phyloP scores from a whole-genome alignment of 2,888 invertebrate genomes.

The Eupsilia transversa region DNA sequence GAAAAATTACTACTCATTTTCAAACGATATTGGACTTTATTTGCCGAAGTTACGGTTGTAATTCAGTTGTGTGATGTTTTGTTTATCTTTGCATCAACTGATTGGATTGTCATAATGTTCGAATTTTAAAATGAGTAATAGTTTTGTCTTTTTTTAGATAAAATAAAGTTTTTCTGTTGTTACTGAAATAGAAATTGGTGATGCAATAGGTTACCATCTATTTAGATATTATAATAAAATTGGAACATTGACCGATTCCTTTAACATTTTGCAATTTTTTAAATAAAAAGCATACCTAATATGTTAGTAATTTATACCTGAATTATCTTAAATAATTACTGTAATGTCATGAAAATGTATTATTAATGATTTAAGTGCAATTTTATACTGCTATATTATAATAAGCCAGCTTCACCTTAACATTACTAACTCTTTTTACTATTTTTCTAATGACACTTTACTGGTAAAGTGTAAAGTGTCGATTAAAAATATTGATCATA shows the following conservation, averaged over 20 bases:
- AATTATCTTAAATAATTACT: background rate
- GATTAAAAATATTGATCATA: constrained; percentile 2
- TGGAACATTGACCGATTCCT: background rate
- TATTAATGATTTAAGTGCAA: background rate
- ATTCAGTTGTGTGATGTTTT: constrained; percentile 29
- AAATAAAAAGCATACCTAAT: background rate
- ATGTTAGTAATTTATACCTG: background rate
- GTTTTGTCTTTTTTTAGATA: constrained; percentile 20
- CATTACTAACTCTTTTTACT: background rate
- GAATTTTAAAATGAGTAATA: constrained; percentile 60
- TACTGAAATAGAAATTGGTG: background rate
- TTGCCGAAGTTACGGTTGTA: constrained; percentile 7
- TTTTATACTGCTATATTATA: background rate
- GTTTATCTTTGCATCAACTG: constrained; percentile 58
- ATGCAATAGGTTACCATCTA: constrained; percentile 8
- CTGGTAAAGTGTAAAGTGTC: too few species aligned
- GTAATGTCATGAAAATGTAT: background rate
- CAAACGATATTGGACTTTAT: constrained; percentile 48
- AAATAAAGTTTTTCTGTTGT: background rate
- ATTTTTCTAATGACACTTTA: background rate
- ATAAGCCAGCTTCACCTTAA: background rate
- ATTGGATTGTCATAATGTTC: constrained; percentile 71
- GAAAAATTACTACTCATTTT: constrained; percentile 56
- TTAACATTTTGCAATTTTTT: background rate
- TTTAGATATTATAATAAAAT: too few species aligned